phyloP scores from a whole-genome alignment of 2,113 vertebrate genomes.

The Petroica traversi region DNA sequence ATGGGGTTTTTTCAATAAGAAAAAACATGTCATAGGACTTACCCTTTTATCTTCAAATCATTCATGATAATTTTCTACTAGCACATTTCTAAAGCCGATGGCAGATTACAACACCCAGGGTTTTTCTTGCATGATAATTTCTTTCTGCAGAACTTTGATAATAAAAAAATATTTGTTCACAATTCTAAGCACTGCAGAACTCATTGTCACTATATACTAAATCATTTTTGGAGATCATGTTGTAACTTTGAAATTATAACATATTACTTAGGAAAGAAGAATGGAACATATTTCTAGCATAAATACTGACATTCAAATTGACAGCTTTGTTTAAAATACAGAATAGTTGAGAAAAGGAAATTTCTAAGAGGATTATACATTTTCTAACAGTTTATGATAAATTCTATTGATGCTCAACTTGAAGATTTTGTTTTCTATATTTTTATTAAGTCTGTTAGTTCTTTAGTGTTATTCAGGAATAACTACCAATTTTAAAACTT shows the following conservation, averaged over 20 bases:
- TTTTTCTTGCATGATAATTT: background rate
- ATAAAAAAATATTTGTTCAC: background rate
- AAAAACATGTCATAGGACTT: background rate
- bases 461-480: background rate
- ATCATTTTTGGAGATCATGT: background rate
- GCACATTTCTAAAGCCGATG: background rate
- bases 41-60: background rate
- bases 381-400: background rate
- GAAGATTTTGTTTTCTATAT: background rate
- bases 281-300: background rate
- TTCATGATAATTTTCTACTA: background rate
- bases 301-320: background rate
- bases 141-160: background rate
- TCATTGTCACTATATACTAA: background rate
- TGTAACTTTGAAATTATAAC: background rate
- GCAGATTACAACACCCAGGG: background rate
- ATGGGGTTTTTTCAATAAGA: background rate
- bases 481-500: background rate
- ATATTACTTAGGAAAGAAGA: background rate
- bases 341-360: background rate
- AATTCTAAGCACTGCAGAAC: background rate
- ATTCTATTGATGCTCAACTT: background rate
- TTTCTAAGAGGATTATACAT: background rate
- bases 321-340: background rate
- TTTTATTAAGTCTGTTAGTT: background rate